These are phyloP conservation scores for Dipodomys ordii DNA, from an alignment of 2,113 vertebrate species.

Conservation along the genomic window DNA sequence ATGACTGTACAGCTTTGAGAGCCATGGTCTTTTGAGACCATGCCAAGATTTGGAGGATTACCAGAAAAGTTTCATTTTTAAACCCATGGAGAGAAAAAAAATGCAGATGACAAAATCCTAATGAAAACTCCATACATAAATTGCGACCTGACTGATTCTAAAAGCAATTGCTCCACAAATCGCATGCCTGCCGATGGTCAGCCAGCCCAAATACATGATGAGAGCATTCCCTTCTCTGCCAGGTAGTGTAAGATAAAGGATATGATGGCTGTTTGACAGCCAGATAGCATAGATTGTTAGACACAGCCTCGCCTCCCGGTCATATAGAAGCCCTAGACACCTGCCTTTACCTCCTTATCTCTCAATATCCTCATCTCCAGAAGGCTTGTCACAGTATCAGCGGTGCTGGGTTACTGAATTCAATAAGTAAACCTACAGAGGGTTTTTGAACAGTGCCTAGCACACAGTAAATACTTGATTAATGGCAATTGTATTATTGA, in stretches of 20 bases:
- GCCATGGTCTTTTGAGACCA: background rate
- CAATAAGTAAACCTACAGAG: background rate
- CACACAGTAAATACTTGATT: background rate
- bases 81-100: background rate
- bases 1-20: too few species aligned
- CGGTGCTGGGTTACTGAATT: slow-evolving; percentile 23
- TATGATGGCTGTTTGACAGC: too few species aligned
- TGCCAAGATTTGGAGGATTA: background rate
- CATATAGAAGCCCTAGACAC: background rate
- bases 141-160: background rate
- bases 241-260: too few species aligned
- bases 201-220: background rate
- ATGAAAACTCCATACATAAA: background rate
- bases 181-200: background rate
- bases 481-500: background rate
- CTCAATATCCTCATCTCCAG: background rate
- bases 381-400: background rate
- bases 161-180: background rate
- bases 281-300: background rate
- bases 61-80: background rate
- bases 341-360: background rate
- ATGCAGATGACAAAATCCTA: background rate
- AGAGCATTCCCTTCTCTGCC: background rate
- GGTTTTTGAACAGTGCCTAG: background rate
- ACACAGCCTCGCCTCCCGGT: background rate